Base-by-base conservation (phyloP, 2,113 vertebrate species). In the Sapayoa aenigma region DNA sequence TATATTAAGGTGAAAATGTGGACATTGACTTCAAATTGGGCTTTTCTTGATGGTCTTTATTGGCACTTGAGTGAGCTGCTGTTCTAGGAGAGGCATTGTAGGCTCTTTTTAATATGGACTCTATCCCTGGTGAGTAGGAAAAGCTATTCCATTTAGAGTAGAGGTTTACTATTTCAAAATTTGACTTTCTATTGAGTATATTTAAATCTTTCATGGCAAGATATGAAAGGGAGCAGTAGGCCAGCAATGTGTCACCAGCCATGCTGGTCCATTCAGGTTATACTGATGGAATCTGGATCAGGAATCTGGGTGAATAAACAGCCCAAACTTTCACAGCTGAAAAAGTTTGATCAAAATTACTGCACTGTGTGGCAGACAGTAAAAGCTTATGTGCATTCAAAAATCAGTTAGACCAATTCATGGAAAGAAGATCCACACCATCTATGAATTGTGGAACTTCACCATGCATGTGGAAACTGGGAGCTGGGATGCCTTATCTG, bases 1-100 rank as follows among this genome's bases (percentile, higher is more conserved):
- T 91, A 84, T 89, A 79, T 89, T 94, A 76, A 89, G 62, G 59
- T 91, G 78, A 85, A 97, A 90, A 80, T 85, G 50, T 90, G 91
- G 91, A 87, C 63, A 69, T 56, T 76, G 78, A 76, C 37, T 95
- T 96, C 46, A 82, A 90, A 79, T 58, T 85, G 69, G 37, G 12
- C 28, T 91, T 92, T 94, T 82, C 74, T 75, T 37, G 31, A 17
- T 66, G 52, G n/a, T 84, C 41, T 91, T 87, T 78, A 35, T 7
- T 68, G 69, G 47, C 19, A 28, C 49, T 44, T 27, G 37, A 76
- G 66, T 7, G 41, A 84, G 23, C 35, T 58, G 31, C 41, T 72
- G 15, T 17, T 89, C 24, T 63, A 80, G 72, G 35, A 74, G 68
- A 69, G 44, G 6, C 7, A 55, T 39, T 11, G 0, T 39, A 62